Evolutionary conservation across 2,888 invertebrate genomes (phyloP).

Genomic region (Oligia strigilis): DNA sequence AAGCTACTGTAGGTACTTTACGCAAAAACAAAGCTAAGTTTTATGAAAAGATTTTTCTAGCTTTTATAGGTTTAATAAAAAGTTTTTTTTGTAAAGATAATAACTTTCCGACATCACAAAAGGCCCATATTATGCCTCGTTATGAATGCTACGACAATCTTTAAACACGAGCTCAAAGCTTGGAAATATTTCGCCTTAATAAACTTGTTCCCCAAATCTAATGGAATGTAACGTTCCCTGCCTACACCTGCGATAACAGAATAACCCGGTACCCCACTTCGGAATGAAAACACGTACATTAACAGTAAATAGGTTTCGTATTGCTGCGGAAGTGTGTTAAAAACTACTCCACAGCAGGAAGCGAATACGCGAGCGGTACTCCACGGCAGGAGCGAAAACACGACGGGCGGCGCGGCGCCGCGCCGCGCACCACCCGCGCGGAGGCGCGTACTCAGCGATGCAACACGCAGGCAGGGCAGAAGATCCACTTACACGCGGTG

Average conservation of each 20-base stretch:
- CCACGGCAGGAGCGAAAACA: no score
- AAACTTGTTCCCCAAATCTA: not conserved
- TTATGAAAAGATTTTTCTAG: not conserved
- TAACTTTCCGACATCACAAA: not conserved
- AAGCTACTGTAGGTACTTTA: no score
- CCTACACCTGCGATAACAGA: constrained; percentile 3
- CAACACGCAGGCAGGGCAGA: not conserved
- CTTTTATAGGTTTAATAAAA: not conserved
- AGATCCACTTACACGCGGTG: not conserved
- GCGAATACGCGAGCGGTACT: constrained; percentile 45
- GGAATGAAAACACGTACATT: constrained; percentile 49
- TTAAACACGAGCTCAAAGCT: not conserved
- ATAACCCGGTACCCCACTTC: constrained; percentile 44
- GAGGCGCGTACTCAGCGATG: not conserved
- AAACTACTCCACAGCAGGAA: constrained; percentile 66
- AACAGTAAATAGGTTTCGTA: constrained; percentile 55
- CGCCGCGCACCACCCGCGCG: not conserved
- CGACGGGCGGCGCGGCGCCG: no score
- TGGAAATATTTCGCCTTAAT: not conserved
- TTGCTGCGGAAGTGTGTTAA: constrained; percentile 65
- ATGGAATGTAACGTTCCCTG: not conserved
- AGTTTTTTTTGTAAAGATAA: not conserved
- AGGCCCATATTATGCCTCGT: not conserved
- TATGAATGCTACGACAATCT: not conserved
- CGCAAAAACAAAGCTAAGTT: not conserved